Percentiles rank a stretch among this genome's conserved stretches.
Evolutionary conservation across 2,888 invertebrate species (phyloP).

Genomic region (Nesidiocoris tenuis): DNA sequence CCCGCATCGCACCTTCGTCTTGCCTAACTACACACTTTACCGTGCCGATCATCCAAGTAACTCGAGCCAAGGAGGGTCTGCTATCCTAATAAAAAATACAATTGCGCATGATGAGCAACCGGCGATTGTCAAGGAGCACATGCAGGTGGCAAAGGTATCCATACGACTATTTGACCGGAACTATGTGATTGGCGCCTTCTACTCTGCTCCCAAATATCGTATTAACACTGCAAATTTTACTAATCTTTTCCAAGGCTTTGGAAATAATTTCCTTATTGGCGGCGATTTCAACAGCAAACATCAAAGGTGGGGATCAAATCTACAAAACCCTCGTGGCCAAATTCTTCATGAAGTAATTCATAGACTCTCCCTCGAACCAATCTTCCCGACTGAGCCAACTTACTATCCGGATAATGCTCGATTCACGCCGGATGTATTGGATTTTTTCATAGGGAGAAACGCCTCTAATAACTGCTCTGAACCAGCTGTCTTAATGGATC

Average conservation of each 20-base stretch:
- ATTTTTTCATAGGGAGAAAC: conserved; percentile 14
- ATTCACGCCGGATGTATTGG: conserved; percentile 9
- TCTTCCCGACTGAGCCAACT: conserved; percentile 19
- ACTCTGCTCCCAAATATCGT: conserved; percentile 14
- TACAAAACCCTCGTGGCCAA: neutral
- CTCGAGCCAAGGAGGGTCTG: conserved; percentile 16
- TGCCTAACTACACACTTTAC: neutral
- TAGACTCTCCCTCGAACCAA: conserved; percentile 15
- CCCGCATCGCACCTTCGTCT: neutral
- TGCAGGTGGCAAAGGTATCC: neutral
- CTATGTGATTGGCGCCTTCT: conserved; percentile 15
- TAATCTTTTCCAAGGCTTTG: neutral
- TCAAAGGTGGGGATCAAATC: conserved; percentile 8
- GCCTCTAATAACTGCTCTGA: neutral
- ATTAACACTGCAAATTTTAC: neutral
- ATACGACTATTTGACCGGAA: neutral
- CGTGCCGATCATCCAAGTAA: conserved; percentile 22
- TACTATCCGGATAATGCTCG: conserved; percentile 11
- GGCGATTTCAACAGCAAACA: conserved; percentile 20
- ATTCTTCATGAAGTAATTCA: conserved; percentile 7
- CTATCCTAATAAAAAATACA: neutral
- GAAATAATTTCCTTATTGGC: conserved; percentile 1
- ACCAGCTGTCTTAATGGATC: neutral
- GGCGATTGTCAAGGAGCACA: conserved; percentile 8
- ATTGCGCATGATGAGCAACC: conserved; percentile 1